Percentiles rank a stretch among this genome's conserved stretches.
phyloP scores from a whole-genome alignment of 2,888 invertebrate species.

The Resseliella maxima region DNA sequence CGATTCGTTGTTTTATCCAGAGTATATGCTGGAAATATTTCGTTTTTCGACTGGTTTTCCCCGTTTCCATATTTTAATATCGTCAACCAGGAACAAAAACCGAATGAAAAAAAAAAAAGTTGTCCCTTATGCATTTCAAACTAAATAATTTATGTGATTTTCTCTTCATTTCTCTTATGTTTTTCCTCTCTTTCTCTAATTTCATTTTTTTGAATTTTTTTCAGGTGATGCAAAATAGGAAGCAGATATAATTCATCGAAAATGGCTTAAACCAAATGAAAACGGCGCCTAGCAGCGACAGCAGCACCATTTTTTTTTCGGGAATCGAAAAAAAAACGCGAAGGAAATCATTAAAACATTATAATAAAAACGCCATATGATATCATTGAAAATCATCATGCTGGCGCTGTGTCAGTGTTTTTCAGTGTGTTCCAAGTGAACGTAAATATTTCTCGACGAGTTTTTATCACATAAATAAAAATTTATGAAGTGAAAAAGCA shows the following conservation, averaged over 20 bases:
- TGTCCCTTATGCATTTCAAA: slow-evolving; percentile 5
- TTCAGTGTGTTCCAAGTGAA: slow-evolving; percentile 39
- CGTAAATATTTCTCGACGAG: neutral
- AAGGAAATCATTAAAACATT: slow-evolving; percentile 51
- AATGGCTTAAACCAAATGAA: slow-evolving; percentile 27
- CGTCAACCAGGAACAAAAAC: neutral
- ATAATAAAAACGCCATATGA: slow-evolving; percentile 32
- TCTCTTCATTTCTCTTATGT: neutral
- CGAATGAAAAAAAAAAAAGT: neutral
- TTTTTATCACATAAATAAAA: neutral
- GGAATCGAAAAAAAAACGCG: neutral
- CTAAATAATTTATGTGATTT: slow-evolving; percentile 44
- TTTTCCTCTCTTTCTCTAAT: too few relatives aligned
- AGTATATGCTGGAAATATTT: neutral
- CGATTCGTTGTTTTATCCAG: neutral
- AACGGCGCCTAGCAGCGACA: too few relatives aligned
- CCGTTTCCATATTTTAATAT: neutral
- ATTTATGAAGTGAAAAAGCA: slow-evolving; percentile 29
- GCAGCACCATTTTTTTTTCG: neutral
- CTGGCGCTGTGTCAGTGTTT: slow-evolving; percentile 38
- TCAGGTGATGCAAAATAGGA: slow-evolving; percentile 38
- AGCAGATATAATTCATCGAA: slow-evolving; percentile 23
- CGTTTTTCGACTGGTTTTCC: neutral
- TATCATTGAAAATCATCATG: slow-evolving; percentile 19
- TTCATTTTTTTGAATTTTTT: neutral